Conservation (phyloP, 2,113 vertebrate species). For the Stigmatopora argus region DNA sequence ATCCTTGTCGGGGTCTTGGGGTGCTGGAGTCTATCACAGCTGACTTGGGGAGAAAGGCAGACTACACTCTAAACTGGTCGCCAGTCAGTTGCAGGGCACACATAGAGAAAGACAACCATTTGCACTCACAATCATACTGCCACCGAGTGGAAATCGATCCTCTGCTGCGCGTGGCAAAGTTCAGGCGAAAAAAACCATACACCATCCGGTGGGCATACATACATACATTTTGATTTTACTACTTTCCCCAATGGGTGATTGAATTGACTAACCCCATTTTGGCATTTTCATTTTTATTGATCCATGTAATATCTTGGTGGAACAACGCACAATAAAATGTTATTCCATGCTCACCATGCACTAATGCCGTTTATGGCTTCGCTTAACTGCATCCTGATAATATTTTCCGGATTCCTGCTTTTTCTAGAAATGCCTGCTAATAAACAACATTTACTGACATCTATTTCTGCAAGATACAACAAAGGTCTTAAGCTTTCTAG, state of each 20-base stretch:
- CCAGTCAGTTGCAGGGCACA: too few species aligned
- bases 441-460: not conserved
- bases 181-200: too few species aligned
- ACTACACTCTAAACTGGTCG: too few species aligned
- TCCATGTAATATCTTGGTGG: constrained; percentile 4
- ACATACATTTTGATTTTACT: not conserved
- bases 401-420: not conserved
- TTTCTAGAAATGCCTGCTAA: not conserved
- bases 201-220: too few species aligned
- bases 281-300: constrained; percentile 8
- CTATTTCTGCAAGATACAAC: not conserved
- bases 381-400: not conserved
- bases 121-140: too few species aligned
- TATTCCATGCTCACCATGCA: not conserved
- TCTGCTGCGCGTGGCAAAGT: too few species aligned
- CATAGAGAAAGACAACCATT: too few species aligned
- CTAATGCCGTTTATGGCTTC: not conserved
- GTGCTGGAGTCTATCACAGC: too few species aligned
- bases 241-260: not conserved
- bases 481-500: not conserved
- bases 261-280: constrained; percentile 2
- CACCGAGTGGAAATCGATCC: too few species aligned
- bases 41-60: too few species aligned
- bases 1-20: too few species aligned
- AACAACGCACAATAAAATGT: not conserved